phyloP scores from a whole-genome alignment of 2,888 invertebrate species.

The Nephrotoma flavescens region DNA sequence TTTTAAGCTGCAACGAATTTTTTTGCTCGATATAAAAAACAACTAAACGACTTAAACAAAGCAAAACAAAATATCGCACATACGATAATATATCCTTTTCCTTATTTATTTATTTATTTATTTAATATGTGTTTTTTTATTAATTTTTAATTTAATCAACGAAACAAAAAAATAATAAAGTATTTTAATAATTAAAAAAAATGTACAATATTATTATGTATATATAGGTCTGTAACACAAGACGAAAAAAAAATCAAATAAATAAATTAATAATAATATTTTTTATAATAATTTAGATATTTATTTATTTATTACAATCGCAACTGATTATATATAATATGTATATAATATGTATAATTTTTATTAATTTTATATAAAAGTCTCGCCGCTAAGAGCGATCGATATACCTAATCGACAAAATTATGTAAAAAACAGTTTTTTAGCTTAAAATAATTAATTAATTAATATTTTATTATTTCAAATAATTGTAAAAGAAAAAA shows the following conservation, averaged over 20 bases:
- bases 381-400: not conserved
- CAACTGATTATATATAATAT: not conserved
- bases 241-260: not conserved
- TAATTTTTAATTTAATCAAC: not conserved
- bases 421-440: not conserved
- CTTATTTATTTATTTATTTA: not conserved
- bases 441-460: not conserved
- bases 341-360: not conserved
- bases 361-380: not conserved
- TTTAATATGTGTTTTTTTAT: not conserved
- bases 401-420: not conserved
- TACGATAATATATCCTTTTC: not conserved
- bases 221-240: not conserved
- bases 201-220: not conserved
- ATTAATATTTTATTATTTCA: not conserved
- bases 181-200: not conserved
- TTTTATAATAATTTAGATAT: not conserved
- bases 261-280: not conserved
- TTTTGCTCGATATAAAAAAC: not conserved
- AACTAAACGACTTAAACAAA: not conserved
- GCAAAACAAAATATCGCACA: not conserved
- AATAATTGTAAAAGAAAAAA: not conserved
- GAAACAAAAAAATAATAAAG: not conserved
- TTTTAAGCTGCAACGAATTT: not conserved
- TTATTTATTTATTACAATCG: not conserved